Percentiles rank a stretch among this genome's conserved stretches.
phyloP scores from a whole-genome alignment of 2,113 vertebrate genomes.

The Stigmatopora nigra region DNA sequence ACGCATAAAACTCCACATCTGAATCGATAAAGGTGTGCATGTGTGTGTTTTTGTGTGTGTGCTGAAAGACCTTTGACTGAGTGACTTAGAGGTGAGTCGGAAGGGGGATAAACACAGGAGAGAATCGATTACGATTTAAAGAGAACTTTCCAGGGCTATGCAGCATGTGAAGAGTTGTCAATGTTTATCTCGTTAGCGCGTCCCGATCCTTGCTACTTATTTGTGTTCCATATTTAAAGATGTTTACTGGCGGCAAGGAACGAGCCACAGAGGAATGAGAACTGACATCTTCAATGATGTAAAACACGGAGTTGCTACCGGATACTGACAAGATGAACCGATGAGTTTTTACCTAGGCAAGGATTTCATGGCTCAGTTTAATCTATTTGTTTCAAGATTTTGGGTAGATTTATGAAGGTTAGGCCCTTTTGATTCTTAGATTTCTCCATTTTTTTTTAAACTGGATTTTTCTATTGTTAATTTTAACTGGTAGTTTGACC shows the following conservation, averaged over 20 bases:
- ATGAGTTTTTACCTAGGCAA: not conserved
- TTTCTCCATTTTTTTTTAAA: too few species aligned
- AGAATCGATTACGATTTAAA: not conserved
- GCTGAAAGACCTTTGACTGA: not conserved
- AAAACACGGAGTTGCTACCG: not conserved
- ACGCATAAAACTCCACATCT: not conserved
- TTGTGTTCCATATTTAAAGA: slow-evolving; percentile 1
- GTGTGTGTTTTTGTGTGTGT: not conserved
- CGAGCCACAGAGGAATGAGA: not conserved
- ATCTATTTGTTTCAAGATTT: too few species aligned
- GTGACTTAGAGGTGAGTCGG: slow-evolving; percentile 8
- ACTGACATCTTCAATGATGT: not conserved
- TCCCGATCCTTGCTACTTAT: not conserved
- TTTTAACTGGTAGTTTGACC: too few species aligned
- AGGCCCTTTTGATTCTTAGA: not conserved
- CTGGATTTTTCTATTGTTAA: too few species aligned
- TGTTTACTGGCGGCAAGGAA: not conserved
- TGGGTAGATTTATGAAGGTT: not conserved
- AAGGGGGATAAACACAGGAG: not conserved
- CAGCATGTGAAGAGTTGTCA: not conserved
- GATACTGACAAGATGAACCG: not conserved
- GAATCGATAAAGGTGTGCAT: slow-evolving; percentile 4
- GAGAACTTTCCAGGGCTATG: not conserved
- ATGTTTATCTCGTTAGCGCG: not conserved
- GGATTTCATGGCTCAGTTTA: not conserved